Evolutionary conservation across 2,797 vertebrate genomes (phyloP).

Genomic region (Galaxias olidus): DNA sequence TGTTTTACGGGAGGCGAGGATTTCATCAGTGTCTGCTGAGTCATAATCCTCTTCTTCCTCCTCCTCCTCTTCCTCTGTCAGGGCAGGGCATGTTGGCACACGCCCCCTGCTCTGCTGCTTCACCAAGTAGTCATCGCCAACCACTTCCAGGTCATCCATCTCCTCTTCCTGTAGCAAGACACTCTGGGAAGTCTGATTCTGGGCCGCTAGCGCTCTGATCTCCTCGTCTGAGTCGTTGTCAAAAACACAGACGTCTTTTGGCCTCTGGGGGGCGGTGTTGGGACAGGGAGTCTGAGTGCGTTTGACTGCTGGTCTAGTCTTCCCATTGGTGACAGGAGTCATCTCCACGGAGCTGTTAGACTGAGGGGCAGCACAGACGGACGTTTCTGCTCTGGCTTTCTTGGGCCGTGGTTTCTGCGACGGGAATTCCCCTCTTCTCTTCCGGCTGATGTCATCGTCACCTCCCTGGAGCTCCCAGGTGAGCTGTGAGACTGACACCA

Average conservation of each 20-base stretch:
- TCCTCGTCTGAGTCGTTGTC: constrained; percentile 83
- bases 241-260: constrained; percentile 16
- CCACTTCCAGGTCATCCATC: constrained; percentile 79
- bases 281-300: neutral
- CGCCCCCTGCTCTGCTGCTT: no score
- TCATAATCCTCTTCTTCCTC: constrained; percentile 73
- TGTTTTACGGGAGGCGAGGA: constrained; percentile 77
- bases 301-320: constrained; percentile 14
- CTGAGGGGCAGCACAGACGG: neutral
- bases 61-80: constrained; percentile 44
- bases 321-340: neutral
- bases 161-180: constrained; percentile 23
- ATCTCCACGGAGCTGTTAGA: neutral
- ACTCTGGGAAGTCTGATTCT: constrained; percentile 38
- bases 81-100: no score
- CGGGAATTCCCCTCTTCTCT: constrained; percentile 81
- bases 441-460: constrained; percentile 80
- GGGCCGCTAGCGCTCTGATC: constrained; percentile 65
- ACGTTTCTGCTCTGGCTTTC: constrained; percentile 42
- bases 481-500: constrained; percentile 76
- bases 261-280: constrained; percentile 14
- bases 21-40: constrained; percentile 90
- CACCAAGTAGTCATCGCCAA: constrained; percentile 77
- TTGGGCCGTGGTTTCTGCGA: constrained; percentile 49
- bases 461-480: constrained; percentile 85